Conservation (phyloP, 2,888 invertebrate species). For the Chloroclystis v-ata region DNA sequence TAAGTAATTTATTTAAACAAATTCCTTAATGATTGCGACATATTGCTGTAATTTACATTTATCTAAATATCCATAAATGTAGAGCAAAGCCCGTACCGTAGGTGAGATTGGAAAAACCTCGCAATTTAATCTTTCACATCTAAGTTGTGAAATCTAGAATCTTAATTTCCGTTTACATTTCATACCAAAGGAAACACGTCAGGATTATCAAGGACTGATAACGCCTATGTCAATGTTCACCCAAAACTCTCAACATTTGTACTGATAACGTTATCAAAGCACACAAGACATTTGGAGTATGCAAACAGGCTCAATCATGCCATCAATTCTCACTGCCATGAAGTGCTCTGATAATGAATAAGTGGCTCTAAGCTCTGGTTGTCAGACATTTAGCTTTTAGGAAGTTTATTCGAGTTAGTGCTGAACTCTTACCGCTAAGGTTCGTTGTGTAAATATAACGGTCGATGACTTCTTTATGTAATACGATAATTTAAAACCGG, state of each 20-base stretch:
- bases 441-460: too few species aligned
- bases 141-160: not conserved
- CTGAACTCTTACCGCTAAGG: too few species aligned
- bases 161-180: slow-evolving; percentile 12
- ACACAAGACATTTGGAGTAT: slow-evolving; percentile 69
- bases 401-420: too few species aligned
- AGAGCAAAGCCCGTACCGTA: too few species aligned
- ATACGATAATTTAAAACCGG: too few species aligned
- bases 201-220: slow-evolving; percentile 56
- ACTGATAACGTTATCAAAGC: slow-evolving; percentile 56
- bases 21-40: too few species aligned
- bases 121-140: too few species aligned
- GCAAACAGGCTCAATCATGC: slow-evolving; percentile 64
- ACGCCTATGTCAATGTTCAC: slow-evolving; percentile 67
- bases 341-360: slow-evolving; percentile 12
- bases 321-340: slow-evolving; percentile 39
- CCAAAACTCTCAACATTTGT: slow-evolving; percentile 64
- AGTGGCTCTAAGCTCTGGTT: not conserved
- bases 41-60: too few species aligned
- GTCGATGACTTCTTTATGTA: too few species aligned
- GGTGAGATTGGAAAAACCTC: too few species aligned
- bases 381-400: not conserved
- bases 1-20: too few species aligned
- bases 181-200: slow-evolving; percentile 45
- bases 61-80: too few species aligned